Conservation (phyloP, 2,888 invertebrate genomes). For the Axea sp. region DNA sequence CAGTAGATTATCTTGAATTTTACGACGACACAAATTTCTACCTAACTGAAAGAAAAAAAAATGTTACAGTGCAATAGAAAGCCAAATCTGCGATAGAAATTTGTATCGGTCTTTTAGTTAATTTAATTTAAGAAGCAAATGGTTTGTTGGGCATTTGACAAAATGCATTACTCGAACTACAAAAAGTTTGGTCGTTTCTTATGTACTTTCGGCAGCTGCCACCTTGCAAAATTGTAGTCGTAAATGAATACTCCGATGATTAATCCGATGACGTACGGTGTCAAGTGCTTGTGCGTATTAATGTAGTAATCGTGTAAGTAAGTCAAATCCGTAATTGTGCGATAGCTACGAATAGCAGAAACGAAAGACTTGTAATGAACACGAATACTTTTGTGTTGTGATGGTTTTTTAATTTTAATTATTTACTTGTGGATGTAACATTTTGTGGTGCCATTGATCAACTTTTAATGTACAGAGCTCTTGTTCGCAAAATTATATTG, state of each 20-base stretch:
- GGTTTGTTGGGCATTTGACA: conserved; percentile 23
- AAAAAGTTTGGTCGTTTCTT: conserved; percentile 31
- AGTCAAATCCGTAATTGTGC: conserved; percentile 58
- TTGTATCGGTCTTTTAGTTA: conserved; percentile 23
- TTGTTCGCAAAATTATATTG: conserved; percentile 51
- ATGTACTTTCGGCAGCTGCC: conserved; percentile 67
- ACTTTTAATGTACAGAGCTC: conserved; percentile 44
- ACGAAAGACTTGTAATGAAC: conserved; percentile 43
- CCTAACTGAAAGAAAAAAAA: neutral
- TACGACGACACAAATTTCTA: conserved; percentile 31
- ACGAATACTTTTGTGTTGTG: conserved; percentile 43
- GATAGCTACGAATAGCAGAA: conserved; percentile 34
- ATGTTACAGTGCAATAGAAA: conserved; percentile 23
- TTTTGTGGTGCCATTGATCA: conserved; percentile 55
- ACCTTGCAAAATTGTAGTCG: conserved; percentile 65
- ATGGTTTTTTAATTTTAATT: conserved; percentile 31
- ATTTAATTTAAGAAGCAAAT: conserved; percentile 7
- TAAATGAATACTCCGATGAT: conserved; percentile 68
- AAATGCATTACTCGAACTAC: conserved; percentile 10
- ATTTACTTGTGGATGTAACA: conserved; percentile 37
- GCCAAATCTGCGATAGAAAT: conserved; percentile 41
- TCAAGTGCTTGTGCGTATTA: conserved; percentile 67
- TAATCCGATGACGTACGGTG: conserved; percentile 69
- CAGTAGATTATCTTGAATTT: conserved; percentile 4
- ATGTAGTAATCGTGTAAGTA: conserved; percentile 67